Evolutionary conservation across 2,113 vertebrate species (phyloP).

Genomic region (Tyrannus savana): DNA sequence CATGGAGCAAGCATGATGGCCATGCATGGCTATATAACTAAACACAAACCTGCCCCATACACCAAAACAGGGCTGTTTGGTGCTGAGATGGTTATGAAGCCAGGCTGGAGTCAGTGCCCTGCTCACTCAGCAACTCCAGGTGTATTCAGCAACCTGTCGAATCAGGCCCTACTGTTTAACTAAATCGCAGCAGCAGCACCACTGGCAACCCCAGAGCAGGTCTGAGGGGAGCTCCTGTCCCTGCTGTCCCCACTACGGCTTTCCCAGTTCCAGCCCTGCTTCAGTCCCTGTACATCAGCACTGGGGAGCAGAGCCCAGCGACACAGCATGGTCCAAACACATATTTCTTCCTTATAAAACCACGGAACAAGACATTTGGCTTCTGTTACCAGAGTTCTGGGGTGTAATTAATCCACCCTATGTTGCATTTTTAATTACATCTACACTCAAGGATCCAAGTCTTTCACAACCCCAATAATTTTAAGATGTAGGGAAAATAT

Average conservation of each 20-base stretch:
- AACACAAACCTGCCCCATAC: not conserved
- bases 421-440: constrained; percentile 47
- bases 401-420: constrained; percentile 24
- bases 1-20: not conserved
- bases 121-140: not conserved
- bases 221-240: rapidly evolving
- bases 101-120: not conserved
- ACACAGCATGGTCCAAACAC: not conserved
- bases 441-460: not conserved
- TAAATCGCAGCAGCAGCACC: not conserved
- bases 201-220: rapidly evolving
- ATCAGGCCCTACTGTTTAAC: not conserved
- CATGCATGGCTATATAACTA: not conserved
- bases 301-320: not conserved
- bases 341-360: constrained; percentile 45
- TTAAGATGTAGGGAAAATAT: constrained; percentile 8
- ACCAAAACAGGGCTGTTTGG: not conserved
- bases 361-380: not conserved
- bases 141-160: not conserved
- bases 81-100: not conserved
- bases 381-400: not conserved
- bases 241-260: not conserved
- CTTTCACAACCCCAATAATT: constrained; percentile 10
- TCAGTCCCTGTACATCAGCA: not conserved
- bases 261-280: not conserved